A percentile compares a stretch with the other conserved stretches of the same genome.
These are phyloP conservation scores for Leucoraja ocellata DNA, from an alignment of 2,797 vertebrate genomes.

Conservation along the genomic window DNA sequence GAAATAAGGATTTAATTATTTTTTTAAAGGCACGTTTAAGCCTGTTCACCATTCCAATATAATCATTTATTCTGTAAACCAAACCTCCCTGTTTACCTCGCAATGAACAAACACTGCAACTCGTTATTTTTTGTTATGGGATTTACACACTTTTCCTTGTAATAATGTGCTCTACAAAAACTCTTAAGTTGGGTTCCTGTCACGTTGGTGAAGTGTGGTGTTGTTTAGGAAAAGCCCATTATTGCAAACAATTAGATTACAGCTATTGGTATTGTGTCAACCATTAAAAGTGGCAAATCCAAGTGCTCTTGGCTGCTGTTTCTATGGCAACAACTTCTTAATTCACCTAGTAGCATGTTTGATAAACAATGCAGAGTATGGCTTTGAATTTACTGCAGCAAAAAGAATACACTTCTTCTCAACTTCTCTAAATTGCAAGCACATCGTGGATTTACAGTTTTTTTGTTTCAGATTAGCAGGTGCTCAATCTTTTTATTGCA, in stretches of 20 bases:
- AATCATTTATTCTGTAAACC: neutral
- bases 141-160: slow-evolving; percentile 23
- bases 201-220: slow-evolving; percentile 46
- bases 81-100: slow-evolving; percentile 1
- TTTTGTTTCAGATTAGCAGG: slow-evolving; percentile 47
- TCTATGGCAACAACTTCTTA: slow-evolving; percentile 51
- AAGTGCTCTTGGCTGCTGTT: slow-evolving; percentile 45
- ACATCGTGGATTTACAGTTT: slow-evolving; percentile 43
- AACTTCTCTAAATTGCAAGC: slow-evolving; percentile 44
- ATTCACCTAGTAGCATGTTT: slow-evolving; percentile 53
- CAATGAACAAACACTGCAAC: too few species aligned
- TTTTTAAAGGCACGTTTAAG: neutral
- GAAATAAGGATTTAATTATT: neutral
- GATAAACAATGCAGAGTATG: slow-evolving; percentile 54
- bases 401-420: slow-evolving; percentile 44
- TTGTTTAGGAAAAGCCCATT: slow-evolving; percentile 50
- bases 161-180: neutral
- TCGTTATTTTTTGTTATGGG: slow-evolving; percentile 8
- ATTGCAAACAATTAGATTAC: slow-evolving; percentile 45
- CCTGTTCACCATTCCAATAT: neutral
- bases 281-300: slow-evolving; percentile 47
- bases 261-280: slow-evolving; percentile 50
- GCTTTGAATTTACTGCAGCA: slow-evolving; percentile 48
- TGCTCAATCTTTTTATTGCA: slow-evolving; percentile 45
- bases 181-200: slow-evolving; percentile 46